Conservation (phyloP, 2,797 vertebrate species). For the Choloepus didactylus region DNA sequence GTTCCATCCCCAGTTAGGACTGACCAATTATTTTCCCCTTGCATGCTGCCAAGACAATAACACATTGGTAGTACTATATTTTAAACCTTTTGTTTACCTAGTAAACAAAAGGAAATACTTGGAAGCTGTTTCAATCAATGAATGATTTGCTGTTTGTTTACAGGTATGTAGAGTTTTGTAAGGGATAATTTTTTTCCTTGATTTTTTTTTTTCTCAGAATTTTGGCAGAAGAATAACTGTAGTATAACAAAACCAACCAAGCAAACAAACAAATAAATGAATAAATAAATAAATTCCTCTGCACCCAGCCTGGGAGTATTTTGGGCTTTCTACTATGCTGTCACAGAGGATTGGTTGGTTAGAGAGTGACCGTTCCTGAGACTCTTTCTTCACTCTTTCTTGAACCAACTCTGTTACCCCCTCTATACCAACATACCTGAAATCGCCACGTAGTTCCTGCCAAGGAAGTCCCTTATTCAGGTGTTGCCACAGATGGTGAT, state of each 20-base stretch:
- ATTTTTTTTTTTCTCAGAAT: neutral
- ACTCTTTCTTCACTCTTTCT: neutral
- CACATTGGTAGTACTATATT: neutral
- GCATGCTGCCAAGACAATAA: neutral
- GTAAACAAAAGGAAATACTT: neutral
- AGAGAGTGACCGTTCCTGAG: neutral
- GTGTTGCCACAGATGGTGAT: too few species aligned
- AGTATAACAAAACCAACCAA: neutral
- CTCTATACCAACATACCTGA: neutral
- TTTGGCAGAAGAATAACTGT: neutral
- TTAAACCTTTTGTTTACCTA: neutral
- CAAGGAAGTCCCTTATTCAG: neutral
- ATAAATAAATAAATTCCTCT: neutral
- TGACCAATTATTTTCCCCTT: neutral
- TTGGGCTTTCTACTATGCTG: neutral
- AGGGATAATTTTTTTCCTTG: neutral
- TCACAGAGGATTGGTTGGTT: neutral
- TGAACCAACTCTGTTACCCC: too few species aligned
- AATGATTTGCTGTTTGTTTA: neutral
- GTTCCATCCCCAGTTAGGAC: neutral
- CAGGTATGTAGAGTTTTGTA: neutral
- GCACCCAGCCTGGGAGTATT: neutral
- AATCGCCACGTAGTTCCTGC: neutral
- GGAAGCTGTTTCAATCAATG: neutral
- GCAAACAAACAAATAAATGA: too few species aligned